These are phyloP conservation scores for Formicarius rufipectus DNA, from an alignment of 2,113 vertebrate species.

Conservation along the genomic window DNA sequence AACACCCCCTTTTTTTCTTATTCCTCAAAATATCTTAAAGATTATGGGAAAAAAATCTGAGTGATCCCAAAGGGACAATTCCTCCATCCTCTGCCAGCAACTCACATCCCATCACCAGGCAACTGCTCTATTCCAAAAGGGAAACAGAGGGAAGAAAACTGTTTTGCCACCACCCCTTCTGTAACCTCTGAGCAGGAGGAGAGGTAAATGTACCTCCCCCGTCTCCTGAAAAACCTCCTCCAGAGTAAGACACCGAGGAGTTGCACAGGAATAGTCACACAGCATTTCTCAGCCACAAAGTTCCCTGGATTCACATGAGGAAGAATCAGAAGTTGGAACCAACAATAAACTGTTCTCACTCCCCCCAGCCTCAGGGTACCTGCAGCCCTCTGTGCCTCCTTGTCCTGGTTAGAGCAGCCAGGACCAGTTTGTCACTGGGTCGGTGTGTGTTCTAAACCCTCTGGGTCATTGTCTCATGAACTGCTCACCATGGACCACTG, in stretches of 20 bases:
- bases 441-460: too few relatives aligned
- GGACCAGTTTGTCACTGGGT: too few relatives aligned
- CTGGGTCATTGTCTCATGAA: too few relatives aligned
- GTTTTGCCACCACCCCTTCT: neutral
- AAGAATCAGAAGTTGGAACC: neutral
- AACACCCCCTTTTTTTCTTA: neutral
- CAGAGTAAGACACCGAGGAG: neutral
- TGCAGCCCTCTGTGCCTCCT: neutral
- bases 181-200: neutral
- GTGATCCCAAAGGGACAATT: neutral
- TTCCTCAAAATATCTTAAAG: neutral
- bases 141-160: neutral
- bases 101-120: neutral
- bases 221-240: neutral
- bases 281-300: neutral
- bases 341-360: neutral
- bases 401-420: too few relatives aligned
- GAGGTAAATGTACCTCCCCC: neutral
- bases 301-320: neutral
- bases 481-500: too few relatives aligned
- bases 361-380: neutral
- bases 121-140: neutral
- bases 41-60: neutral
- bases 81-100: neutral
- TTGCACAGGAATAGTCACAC: neutral